phyloP scores from a whole-genome alignment of 2,797 vertebrate species.

The Amblyraja radiata region DNA sequence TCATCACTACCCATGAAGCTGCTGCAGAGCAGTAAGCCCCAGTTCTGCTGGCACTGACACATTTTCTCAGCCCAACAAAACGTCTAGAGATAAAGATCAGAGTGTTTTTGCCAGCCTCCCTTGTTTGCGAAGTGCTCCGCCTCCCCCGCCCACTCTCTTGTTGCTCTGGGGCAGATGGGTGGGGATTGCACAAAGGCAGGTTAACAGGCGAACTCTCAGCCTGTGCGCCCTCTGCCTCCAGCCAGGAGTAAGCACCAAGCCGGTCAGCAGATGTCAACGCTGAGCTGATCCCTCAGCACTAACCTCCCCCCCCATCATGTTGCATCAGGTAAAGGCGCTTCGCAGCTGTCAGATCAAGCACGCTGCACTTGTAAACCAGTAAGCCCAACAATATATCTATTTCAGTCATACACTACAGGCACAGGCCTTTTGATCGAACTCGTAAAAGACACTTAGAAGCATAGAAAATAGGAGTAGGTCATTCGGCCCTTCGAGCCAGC shows the following conservation, averaged over 20 bases:
- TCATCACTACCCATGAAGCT: slow-evolving; percentile 15
- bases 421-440: no score
- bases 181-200: slow-evolving; percentile 12
- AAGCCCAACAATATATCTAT: neutral
- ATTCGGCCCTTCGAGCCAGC: no score
- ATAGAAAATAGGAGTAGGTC: no score
- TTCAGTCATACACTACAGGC: no score
- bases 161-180: slow-evolving; percentile 25
- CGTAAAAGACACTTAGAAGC: no score
- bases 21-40: neutral
- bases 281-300: neutral
- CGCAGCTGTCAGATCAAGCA: neutral
- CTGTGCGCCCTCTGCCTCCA: slow-evolving; percentile 8
- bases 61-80: slow-evolving; percentile 19
- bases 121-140: slow-evolving; percentile 8
- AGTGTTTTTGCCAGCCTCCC: neutral
- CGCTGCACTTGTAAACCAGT: neutral
- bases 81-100: slow-evolving; percentile 31
- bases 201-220: neutral
- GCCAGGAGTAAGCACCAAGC: neutral
- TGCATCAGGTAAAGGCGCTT: neutral
- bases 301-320: no score
- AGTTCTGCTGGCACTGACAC: slow-evolving; percentile 25
- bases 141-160: neutral
- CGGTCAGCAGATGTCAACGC: neutral